Base-by-base conservation (phyloP, 2,797 vertebrate species). In the Orestias chungarensis region DNA sequence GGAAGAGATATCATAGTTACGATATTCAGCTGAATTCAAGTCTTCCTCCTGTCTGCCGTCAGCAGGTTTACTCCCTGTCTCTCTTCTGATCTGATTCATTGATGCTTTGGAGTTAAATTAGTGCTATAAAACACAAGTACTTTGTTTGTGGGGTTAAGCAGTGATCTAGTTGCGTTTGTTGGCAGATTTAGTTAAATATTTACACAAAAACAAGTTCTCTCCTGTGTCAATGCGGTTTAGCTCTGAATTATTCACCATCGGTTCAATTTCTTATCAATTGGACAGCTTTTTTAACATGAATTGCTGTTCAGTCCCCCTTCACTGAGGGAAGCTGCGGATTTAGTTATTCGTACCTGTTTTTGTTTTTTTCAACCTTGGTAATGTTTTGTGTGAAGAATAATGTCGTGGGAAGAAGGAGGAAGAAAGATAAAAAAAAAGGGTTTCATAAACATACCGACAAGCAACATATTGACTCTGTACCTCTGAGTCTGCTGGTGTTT, bases 261-360 rank as follows among this genome's bases (percentile, higher is more conserved):
- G 17, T 20, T 59, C 31, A 10, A 31, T 59, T 17, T 35, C 1
- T 3, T 59, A 31, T 10, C 55, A 23, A 33, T 59, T 59, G 3
- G 8, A 59, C 31, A 35, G 18, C 31, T 35, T 35, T 59, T 35
- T 59, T 35, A 20, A 35, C 46, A 59, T 59, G 55, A 29, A 59
- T 18, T 11, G 55, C 18, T 1, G 55, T 42, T 62, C 59, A 42
- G 59, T 42, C 12, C 35, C 23, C n/a, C 35, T 40, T 62, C 12
- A 38, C 35, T n/a, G 35, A 59, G 31, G 11, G 57, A 59, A 11
- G 33, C 31, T 23, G 18, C n/a, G 11, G 33, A 40, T 25, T 62
- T 40, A 38, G 68, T 76, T 59, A 73, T 83, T 73, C 75, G 68
- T 81, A 67, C 73, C 72, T 82, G 77, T 73, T 74, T 88, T 88